Conservation (phyloP, 1,140 invertebrate species). For the Anoplolepis gracilipes region DNA sequence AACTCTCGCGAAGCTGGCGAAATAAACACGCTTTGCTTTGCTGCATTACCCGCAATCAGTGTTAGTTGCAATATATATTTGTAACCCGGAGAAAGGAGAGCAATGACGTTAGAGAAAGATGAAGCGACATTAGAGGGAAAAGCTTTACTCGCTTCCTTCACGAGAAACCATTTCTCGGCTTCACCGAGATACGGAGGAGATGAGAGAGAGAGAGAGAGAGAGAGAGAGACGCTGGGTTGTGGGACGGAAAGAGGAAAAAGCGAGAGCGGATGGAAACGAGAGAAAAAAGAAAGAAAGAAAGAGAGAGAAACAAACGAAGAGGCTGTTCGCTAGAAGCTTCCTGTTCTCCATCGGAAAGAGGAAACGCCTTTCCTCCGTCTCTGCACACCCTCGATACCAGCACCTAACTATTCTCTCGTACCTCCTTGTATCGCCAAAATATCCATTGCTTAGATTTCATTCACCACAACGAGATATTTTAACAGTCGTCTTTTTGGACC, state of each 20-base stretch:
- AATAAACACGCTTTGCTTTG: slow-evolving; percentile 29
- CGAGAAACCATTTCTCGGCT: slow-evolving; percentile 67
- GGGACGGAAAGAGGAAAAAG: slow-evolving; percentile 17
- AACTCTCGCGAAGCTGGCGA: not conserved
- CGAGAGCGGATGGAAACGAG: slow-evolving; percentile 25
- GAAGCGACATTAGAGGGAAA: slow-evolving; percentile 43
- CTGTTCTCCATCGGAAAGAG: slow-evolving; percentile 58
- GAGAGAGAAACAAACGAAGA: slow-evolving; percentile 22
- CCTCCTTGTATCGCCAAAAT: not conserved
- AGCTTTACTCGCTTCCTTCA: slow-evolving; percentile 41
- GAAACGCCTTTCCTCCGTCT: slow-evolving; percentile 55
- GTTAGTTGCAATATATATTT: slow-evolving; percentile 38
- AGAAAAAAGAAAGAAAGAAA: slow-evolving; percentile 7
- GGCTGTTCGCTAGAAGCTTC: slow-evolving; percentile 63
- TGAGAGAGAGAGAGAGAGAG: slow-evolving; percentile 25
- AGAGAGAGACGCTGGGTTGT: slow-evolving; percentile 1
- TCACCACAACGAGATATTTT: slow-evolving; percentile 50
- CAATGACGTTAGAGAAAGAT: slow-evolving; percentile 12
- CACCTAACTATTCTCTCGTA: slow-evolving; percentile 13
- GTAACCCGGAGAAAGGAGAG: slow-evolving; percentile 10
- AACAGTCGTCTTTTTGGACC: slow-evolving; percentile 17
- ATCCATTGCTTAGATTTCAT: slow-evolving; percentile 28
- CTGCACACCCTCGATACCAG: not conserved
- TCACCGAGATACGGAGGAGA: slow-evolving; percentile 59
- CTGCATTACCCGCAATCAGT: slow-evolving; percentile 39